Evolutionary conservation across 2,888 invertebrate genomes (phyloP), one percentile per base, ranked within the genome.

Genomic region (Meandrusa payeni): DNA sequence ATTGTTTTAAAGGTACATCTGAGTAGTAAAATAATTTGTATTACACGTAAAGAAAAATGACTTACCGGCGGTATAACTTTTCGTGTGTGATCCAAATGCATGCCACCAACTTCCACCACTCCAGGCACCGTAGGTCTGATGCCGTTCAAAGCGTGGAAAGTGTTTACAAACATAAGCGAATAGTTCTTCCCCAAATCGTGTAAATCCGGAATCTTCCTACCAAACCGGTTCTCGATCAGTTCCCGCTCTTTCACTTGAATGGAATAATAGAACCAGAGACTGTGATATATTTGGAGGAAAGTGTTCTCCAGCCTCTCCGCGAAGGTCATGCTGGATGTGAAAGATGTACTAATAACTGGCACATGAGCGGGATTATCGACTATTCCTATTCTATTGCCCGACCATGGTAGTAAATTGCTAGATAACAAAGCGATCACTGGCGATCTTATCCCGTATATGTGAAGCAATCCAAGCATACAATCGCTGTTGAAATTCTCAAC

Each of bases 401-500:
- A 63, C 90, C 91, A 91, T 0, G 91, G 91, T 83, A 92, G 87
- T 32, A 90, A 55, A 0, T 80, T 71, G 34, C 90, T 90, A 3
- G 91, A 90, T 34, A 90, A 82, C 15, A 91, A 50, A 0, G 86
- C 89, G 4, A 93, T 72, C 1, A 89, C 73, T 0, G 93, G 92
- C 3, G 89, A 86, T 37, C 87, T 76, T 42, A 76, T 52, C 0
- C 71, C 74, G 51, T 44, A 41, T 12, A 48, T 17, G 23, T 48
- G 44, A 20, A 44, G 44, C 11, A 41, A 23, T 9, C 51, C 57
- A 17, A 59, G 50, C 69, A 91, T 89, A 45, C 93, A 93, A 53
- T 93, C 92, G 19, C 91, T 89, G 51, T 89, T 90, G 51, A 93
- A 93, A 48, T 89, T 83, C 62, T 92, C 92, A 11, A 89, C 80